Conservation (phyloP, 2,888 invertebrate genomes). For the Leptopterna dolabrata region DNA sequence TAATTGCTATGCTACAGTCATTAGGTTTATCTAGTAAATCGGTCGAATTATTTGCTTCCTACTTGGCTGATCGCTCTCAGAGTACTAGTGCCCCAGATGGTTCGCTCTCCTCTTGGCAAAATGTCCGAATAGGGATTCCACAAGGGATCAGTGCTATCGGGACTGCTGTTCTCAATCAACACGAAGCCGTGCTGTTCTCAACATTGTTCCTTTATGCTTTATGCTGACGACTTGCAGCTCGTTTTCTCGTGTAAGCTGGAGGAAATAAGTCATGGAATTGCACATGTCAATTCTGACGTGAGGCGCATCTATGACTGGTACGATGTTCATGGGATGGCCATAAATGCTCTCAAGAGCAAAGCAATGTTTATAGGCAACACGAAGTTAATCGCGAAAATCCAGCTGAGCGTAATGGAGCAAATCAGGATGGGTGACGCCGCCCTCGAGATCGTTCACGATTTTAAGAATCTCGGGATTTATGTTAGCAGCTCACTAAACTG, state of each 20-base stretch:
- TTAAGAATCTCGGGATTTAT: neutral
- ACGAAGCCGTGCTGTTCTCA: neutral
- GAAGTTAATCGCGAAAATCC: neutral
- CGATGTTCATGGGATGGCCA: neutral
- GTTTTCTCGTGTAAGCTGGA: neutral
- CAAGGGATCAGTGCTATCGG: too few species aligned
- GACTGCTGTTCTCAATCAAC: neutral
- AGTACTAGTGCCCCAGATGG: too few species aligned
- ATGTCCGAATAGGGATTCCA: too few species aligned
- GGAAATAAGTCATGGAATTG: neutral
- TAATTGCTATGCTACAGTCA: too few species aligned
- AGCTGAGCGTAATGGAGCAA: neutral
- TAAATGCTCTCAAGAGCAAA: neutral
- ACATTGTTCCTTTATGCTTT: neutral
- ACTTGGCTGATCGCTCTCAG: too few species aligned
- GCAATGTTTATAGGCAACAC: neutral
- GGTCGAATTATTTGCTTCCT: too few species aligned
- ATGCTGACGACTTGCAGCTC: neutral
- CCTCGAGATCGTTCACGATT: too few species aligned
- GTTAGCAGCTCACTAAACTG: neutral
- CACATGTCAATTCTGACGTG: neutral
- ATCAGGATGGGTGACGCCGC: neutral
- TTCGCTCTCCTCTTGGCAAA: too few species aligned
- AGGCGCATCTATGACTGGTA: neutral
- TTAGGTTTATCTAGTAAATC: too few species aligned